Evolutionary conservation across 2,888 invertebrate genomes (phyloP).

Genomic region (Eurois occulta): DNA sequence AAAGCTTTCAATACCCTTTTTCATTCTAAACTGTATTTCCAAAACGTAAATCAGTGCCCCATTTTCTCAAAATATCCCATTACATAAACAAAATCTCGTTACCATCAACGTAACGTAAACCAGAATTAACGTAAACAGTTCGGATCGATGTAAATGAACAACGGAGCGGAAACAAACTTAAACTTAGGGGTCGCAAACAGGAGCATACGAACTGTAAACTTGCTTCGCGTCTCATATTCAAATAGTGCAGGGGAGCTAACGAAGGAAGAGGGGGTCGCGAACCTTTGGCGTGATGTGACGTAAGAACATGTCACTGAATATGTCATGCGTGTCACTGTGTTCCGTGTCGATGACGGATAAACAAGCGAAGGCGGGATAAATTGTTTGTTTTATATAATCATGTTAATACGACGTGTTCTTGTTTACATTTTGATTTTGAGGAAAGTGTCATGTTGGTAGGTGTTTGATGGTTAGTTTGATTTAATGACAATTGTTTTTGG

Average conservation of each 20-base stretch:
- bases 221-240: conserved; percentile 87
- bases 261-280: conserved; percentile 73
- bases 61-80: conserved; percentile 39
- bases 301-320: conserved; percentile 78
- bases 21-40: neutral
- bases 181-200: conserved; percentile 86
- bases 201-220: conserved; percentile 82
- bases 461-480: neutral
- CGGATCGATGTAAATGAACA: conserved; percentile 81
- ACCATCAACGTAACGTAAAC: conserved; percentile 53
- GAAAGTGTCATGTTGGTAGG: neutral
- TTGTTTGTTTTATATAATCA: conserved; percentile 64
- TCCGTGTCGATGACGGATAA: conserved; percentile 59
- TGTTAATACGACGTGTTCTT: conserved; percentile 52
- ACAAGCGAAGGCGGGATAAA: conserved; percentile 59
- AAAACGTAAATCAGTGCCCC: neutral
- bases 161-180: conserved; percentile 80
- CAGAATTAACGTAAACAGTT: conserved; percentile 74
- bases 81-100: conserved; percentile 41
- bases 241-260: conserved; percentile 88
- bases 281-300: conserved; percentile 65
- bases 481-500: neutral
- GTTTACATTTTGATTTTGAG: conserved; percentile 33
- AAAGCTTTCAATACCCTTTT: neutral
- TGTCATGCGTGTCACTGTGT: conserved; percentile 61